phyloP scores from a whole-genome alignment of 2,113 vertebrate species.

The Podarcis cretensis region DNA sequence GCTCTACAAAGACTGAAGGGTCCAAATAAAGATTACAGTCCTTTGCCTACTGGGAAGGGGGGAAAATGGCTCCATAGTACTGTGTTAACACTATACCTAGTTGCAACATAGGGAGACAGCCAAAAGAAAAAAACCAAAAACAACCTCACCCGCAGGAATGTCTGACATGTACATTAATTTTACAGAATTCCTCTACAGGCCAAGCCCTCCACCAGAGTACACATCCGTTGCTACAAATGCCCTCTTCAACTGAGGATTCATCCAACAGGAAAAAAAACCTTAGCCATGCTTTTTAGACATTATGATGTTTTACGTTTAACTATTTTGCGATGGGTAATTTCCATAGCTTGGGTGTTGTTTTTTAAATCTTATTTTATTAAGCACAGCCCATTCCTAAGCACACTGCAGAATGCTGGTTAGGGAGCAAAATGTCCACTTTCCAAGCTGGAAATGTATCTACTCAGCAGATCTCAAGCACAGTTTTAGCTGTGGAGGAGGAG shows the following conservation, averaged over 20 bases:
- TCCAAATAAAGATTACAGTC: slow-evolving; percentile 57
- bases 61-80: slow-evolving; percentile 58
- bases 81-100: slow-evolving; percentile 54
- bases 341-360: slow-evolving; percentile 8
- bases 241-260: slow-evolving; percentile 24
- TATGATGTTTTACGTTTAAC: slow-evolving; percentile 42
- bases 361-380: background rate
- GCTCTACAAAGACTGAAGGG: slow-evolving; percentile 64
- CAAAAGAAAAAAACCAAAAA: slow-evolving; percentile 58
- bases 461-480: background rate
- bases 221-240: slow-evolving; percentile 70
- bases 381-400: slow-evolving; percentile 31
- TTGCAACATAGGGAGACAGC: slow-evolving; percentile 66
- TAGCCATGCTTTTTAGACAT: slow-evolving; percentile 51
- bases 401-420: slow-evolving; percentile 26
- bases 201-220: slow-evolving; percentile 73
- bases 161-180: slow-evolving; percentile 70
- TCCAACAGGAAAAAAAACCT: slow-evolving; percentile 12
- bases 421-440: slow-evolving; percentile 26
- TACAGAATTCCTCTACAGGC: slow-evolving; percentile 53
- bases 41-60: slow-evolving; percentile 59
- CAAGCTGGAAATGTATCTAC: background rate
- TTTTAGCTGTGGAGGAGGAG: slow-evolving; percentile 45
- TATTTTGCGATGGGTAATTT: slow-evolving; percentile 34
- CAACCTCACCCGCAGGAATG: slow-evolving; percentile 66